Conservation (phyloP, 2,113 vertebrate genomes). For the Echinops telfairi region DNA sequence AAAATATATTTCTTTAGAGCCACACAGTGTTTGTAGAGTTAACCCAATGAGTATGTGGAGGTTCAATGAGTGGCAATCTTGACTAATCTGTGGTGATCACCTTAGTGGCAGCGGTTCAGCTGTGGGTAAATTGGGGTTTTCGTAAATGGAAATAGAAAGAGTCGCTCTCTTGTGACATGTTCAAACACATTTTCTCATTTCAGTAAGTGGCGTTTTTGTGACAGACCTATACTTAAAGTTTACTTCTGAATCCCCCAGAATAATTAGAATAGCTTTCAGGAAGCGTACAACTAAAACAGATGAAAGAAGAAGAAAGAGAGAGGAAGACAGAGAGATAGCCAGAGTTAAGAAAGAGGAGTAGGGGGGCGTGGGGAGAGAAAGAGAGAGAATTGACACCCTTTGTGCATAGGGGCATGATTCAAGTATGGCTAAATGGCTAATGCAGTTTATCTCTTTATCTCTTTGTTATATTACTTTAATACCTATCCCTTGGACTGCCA, state of each 20-base stretch:
- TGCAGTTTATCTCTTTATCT: neutral
- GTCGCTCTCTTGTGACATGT: slow-evolving; percentile 6
- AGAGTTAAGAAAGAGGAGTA: too few relatives aligned
- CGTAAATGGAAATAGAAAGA: slow-evolving; percentile 48
- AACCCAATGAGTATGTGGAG: neutral
- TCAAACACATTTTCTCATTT: neutral
- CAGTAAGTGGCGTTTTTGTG: slow-evolving; percentile 40
- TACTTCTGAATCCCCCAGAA: neutral
- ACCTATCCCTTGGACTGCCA: too few relatives aligned
- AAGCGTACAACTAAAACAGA: too few relatives aligned
- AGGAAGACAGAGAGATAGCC: neutral
- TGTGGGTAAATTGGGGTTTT: slow-evolving; percentile 40
- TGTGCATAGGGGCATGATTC: neutral
- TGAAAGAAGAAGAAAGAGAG: neutral
- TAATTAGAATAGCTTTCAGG: slow-evolving; percentile 1
- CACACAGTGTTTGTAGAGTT: neutral
- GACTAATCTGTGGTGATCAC: neutral
- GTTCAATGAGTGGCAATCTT: neutral
- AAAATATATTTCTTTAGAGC: neutral
- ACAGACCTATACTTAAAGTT: slow-evolving; percentile 1
- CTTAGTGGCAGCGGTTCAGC: neutral
- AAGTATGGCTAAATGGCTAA: slow-evolving; percentile 33
- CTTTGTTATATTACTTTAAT: neutral
- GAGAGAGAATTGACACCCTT: neutral
- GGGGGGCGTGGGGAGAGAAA: too few relatives aligned